Base-by-base conservation (phyloP, 2,113 vertebrate genomes). In the Corythaeola cristata region DNA sequence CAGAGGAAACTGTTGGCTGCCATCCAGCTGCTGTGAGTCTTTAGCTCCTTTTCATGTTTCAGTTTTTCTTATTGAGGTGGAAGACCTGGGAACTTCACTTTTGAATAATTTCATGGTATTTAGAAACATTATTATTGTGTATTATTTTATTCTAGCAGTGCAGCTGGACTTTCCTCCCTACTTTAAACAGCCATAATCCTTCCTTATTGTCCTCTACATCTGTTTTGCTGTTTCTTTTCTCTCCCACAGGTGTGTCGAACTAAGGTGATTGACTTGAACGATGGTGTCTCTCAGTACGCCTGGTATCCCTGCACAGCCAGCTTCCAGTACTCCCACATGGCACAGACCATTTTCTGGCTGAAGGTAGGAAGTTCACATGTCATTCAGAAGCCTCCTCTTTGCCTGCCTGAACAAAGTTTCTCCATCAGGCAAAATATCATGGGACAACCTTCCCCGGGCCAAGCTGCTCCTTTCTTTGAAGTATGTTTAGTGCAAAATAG, bases 271-370 rank as follows among this genome's bases (percentile, higher is more conserved):
- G 99, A 99, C 83, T 89, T 99, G 73, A 99, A 98, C 0, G 98
- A 99, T 53, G 99, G 98, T 6, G 98, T 99, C 83, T 99, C 99
- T 47, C 99, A 99, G 95, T 99, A 99, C 0, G 99, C 99, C 41
- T 99, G 99, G 99, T 99, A 99, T 47, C 99, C 99, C 20, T 99
- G 99, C 89, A 98, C 98, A 0, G 98, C 99, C 89, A 98, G 98
- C 69, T 98, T 97, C 68, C 96, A 97, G 16, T 93, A 98, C 53
- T 96, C 95, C 66, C 98, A 98, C 94, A 96, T 98, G 95, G 85
- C 98, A 28, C 98, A 98, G 89, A 97, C 96, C 6, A 19, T 96
- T 27, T 99, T 99, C 90, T 99, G 99, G 99, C 97, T 99, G 45
- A 99, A 98, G 98, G 99, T 99, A 98, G 97, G 98, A 77, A 30